These are phyloP conservation scores for Pseudomyrmex flavicornis DNA, from an alignment of 1,140 invertebrate species.

Conservation along the genomic window DNA sequence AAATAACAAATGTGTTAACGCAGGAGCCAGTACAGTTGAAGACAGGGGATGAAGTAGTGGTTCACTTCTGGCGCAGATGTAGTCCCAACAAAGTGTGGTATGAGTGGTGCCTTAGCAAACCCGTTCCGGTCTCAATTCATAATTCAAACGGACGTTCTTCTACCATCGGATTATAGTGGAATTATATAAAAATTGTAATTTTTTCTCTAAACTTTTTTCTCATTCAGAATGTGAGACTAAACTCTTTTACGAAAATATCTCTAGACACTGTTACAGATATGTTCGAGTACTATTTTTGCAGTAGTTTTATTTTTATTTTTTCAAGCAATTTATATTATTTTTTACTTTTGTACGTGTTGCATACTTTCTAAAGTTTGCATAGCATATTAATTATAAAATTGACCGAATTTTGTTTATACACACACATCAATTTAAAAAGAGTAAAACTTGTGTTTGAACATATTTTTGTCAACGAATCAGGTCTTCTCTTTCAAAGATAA, in stretches of 20 bases:
- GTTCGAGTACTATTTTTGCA: neutral
- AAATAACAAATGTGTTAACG: constrained; percentile 72
- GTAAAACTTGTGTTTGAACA: no score
- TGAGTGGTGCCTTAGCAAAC: constrained; percentile 94
- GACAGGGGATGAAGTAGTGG: constrained; percentile 89
- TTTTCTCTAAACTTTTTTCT: no score
- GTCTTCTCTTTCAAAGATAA: no score
- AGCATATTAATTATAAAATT: no score
- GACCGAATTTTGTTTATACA: no score
- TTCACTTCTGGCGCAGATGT: constrained; percentile 95
- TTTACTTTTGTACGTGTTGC: no score
- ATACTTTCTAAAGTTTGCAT: no score
- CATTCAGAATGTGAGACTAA: neutral
- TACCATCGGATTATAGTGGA: constrained; percentile 86
- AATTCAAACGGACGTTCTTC: constrained; percentile 93
- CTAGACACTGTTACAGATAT: neutral
- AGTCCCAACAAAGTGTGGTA: constrained; percentile 96
- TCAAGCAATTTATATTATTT: no score
- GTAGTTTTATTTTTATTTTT: neutral
- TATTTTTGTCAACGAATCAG: no score
- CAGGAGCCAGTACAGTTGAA: constrained; percentile 91
- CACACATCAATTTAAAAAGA: no score
- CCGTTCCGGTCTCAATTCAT: constrained; percentile 88
- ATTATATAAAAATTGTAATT: no score
- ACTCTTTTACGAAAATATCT: neutral